Evolutionary conservation across 2,797 vertebrate genomes (phyloP), one percentile per base, ranked within the genome.

Genomic region (Percopsis omiscomaycus): DNA sequence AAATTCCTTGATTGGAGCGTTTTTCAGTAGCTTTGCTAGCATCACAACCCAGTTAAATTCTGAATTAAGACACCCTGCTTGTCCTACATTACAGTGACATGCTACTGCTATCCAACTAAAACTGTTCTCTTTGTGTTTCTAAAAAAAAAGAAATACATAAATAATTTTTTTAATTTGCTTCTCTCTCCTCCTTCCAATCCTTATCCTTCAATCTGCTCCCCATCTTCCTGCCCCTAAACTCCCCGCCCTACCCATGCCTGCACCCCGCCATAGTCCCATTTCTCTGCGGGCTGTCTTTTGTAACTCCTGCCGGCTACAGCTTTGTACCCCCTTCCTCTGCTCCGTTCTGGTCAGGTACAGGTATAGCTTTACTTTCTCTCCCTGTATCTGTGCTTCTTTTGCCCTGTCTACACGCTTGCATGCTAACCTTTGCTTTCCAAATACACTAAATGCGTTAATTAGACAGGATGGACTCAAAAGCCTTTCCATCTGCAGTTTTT

Each of bases 311-410:
- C 91, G 95, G 94, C 94, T 95, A 94, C 96, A 96, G 95, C 94
- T 98, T 98, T 95, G 94, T 95, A 64, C 96, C 96, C 94, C 97
- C 96, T 92, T 97, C 96, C 88, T 94, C 95, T 86, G 91, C 94
- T 94, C 96, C 96, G 92, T 99, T 98, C 95, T 99, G 97, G 96
- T 99, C 97, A 98, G 96, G 97, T 99, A 99, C 95, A 87, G 89
- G 86, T 93, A 90, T 82, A 67, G n/a, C 82, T 84, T 86, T 71
- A 77, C 74, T 78, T 71, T 83, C 66, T 72, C 16, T 61, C 65
- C 61, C 30, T 30, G 42, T 42, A 47, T 16, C 16, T 56, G 49
- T 78, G 37, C 64, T 57, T 67, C 30, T 64, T 52, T 72, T 56
- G 55, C 92, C 85, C 87, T 91, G 89, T 85, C 10, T 68, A 59